Evolutionary conservation across 2,888 invertebrate species (phyloP).

Genomic region (Sepiola atlantica): DNA sequence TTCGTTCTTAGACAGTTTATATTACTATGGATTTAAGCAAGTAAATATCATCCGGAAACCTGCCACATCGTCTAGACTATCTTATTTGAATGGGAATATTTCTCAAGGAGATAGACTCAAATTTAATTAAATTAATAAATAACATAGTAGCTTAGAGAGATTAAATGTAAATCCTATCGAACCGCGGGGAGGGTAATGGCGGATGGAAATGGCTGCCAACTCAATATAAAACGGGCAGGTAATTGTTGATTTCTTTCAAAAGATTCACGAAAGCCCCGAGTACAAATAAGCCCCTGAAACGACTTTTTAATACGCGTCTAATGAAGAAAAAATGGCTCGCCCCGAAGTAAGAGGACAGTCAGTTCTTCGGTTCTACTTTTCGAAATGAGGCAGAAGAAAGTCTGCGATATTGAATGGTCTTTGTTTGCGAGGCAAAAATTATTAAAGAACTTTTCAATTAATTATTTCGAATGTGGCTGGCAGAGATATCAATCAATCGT

Average conservation of each 20-base stretch:
- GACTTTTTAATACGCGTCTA: not conserved
- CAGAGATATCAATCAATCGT: not conserved
- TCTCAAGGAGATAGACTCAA: not conserved
- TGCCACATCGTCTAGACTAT: not conserved
- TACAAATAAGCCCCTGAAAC: not conserved
- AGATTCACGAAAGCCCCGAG: not conserved
- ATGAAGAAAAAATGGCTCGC: not conserved
- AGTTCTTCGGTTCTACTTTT: not conserved
- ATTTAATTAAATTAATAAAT: not conserved
- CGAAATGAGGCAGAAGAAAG: not conserved
- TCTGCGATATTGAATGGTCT: not conserved
- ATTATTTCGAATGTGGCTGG: not conserved
- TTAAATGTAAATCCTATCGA: not conserved
- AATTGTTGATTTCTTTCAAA: not conserved
- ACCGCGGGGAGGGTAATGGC: not conserved
- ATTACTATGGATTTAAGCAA: too few species aligned
- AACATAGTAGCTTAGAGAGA: not conserved
- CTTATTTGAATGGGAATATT: not conserved
- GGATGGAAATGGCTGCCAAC: not conserved
- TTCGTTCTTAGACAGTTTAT: not conserved
- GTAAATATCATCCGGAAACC: not conserved
- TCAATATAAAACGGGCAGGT: not conserved
- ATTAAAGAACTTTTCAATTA: not conserved
- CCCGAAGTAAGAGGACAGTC: not conserved
- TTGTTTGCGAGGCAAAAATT: not conserved